Evolutionary conservation across 2,888 invertebrate species (phyloP).

Genomic region (Cyaniris semiargus): DNA sequence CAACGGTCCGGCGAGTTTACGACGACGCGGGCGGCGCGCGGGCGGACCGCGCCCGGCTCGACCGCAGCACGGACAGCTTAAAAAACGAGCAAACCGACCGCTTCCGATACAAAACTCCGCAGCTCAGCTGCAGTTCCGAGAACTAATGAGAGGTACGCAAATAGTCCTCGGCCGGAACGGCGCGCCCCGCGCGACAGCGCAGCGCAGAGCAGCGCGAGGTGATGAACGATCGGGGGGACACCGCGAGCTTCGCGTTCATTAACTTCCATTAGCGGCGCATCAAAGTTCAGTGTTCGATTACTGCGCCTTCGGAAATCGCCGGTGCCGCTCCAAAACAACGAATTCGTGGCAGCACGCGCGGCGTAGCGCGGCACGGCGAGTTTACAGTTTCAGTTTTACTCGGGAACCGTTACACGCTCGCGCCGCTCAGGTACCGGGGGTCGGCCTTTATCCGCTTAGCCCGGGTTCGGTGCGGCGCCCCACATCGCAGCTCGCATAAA

Average conservation of each 20-base stretch:
- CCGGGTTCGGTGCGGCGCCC: background rate
- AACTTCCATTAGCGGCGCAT: slow-evolving; percentile 19
- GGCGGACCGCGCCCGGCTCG: background rate
- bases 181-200: slow-evolving; percentile 58
- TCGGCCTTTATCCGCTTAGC: background rate
- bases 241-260: slow-evolving; percentile 44
- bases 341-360: background rate
- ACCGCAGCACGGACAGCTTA: slow-evolving; percentile 46
- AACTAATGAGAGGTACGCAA: slow-evolving; percentile 77
- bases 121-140: slow-evolving; percentile 62
- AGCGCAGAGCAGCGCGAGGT: background rate
- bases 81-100: slow-evolving; percentile 58
- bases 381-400: slow-evolving; percentile 3
- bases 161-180: slow-evolving; percentile 66
- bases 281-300: slow-evolving; percentile 19
- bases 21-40: background rate
- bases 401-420: background rate
- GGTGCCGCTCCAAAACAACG: background rate
- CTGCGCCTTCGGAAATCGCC: background rate
- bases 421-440: background rate
- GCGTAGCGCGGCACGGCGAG: background rate
- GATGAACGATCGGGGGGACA: slow-evolving; percentile 69
- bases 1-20: background rate
- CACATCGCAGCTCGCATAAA: background rate
- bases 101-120: slow-evolving; percentile 78